Conservation (phyloP, 2,888 invertebrate genomes). For the Aphidius colemani region DNA sequence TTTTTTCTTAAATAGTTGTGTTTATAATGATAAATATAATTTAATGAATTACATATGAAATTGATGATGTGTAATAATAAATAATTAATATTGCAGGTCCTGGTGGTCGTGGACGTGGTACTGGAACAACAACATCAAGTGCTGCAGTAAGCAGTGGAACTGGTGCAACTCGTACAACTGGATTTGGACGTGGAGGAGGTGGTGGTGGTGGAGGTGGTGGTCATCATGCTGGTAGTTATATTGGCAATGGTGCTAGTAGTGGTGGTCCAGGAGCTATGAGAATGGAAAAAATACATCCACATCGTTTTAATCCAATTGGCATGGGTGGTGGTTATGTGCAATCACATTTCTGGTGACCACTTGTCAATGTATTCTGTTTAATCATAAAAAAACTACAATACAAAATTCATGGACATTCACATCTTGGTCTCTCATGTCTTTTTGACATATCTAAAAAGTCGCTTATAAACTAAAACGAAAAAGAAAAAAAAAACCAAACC, state of each 20-base stretch:
- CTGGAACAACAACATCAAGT: constrained; percentile 5
- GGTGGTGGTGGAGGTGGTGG: constrained; percentile 38
- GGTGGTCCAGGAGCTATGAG: constrained; percentile 56
- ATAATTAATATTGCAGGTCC: constrained; percentile 42
- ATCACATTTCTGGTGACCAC: constrained; percentile 58
- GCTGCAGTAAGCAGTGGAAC: constrained; percentile 30
- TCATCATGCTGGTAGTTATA: constrained; percentile 52
- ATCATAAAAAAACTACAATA: background rate
- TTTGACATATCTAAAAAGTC: constrained; percentile 2
- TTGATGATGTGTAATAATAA: background rate
- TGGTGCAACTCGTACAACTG: constrained; percentile 26
- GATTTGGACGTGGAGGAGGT: constrained; percentile 30
- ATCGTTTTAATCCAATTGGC: constrained; percentile 58
- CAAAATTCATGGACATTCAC: constrained; percentile 7
- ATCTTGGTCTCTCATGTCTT: constrained; percentile 6
- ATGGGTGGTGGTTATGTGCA: constrained; percentile 58
- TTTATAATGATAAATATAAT: background rate
- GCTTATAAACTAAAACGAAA: constrained; percentile 21
- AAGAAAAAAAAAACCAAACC: constrained; percentile 3
- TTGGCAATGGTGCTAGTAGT: constrained; percentile 46
- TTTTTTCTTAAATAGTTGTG: background rate
- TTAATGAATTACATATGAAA: background rate
- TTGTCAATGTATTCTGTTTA: constrained; percentile 1
- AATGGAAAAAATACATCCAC: constrained; percentile 58
- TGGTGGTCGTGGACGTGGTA: constrained; percentile 40